phyloP scores from a whole-genome alignment of 1,140 invertebrate genomes.

The Apis cerana region DNA sequence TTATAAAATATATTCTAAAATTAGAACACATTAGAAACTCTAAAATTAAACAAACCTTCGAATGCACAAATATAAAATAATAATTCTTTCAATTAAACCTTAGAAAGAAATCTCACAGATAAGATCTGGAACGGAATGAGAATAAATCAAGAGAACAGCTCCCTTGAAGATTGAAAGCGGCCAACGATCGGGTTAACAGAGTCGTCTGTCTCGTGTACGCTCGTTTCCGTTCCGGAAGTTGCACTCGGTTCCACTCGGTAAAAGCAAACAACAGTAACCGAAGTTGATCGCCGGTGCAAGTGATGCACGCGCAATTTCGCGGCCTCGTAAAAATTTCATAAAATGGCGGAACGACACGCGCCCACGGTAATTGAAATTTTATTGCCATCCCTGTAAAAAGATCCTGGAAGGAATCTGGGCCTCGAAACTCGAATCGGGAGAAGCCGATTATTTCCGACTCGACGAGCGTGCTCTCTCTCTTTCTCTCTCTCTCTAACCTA shows the following conservation, averaged over 20 bases:
- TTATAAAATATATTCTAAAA: too few relatives aligned
- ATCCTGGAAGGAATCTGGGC: too few relatives aligned
- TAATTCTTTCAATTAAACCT: too few relatives aligned
- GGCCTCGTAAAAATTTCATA: conserved; percentile 27
- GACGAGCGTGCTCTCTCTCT: not conserved
- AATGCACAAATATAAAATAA: too few relatives aligned
- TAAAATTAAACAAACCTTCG: too few relatives aligned
- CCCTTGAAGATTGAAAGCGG: too few relatives aligned
- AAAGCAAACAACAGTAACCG: conserved; percentile 15
- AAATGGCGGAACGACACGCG: not conserved
- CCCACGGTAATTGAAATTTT: conserved; percentile 23
- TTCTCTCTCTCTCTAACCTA: too few relatives aligned
- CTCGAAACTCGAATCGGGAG: not conserved
- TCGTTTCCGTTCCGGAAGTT: conserved; percentile 29
- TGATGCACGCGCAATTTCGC: conserved; percentile 10
- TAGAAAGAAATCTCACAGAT: too few relatives aligned
- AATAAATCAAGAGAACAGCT: too few relatives aligned
- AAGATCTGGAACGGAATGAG: too few relatives aligned
- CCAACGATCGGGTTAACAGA: not conserved
- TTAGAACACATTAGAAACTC: too few relatives aligned
- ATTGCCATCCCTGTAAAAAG: not conserved
- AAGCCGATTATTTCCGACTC: not conserved
- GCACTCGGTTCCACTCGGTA: not conserved
- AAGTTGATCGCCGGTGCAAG: not conserved
- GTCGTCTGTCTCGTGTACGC: not conserved